These are phyloP conservation scores for Phengaris alcon DNA, from an alignment of 2,888 invertebrate species.

Conservation along the genomic window DNA sequence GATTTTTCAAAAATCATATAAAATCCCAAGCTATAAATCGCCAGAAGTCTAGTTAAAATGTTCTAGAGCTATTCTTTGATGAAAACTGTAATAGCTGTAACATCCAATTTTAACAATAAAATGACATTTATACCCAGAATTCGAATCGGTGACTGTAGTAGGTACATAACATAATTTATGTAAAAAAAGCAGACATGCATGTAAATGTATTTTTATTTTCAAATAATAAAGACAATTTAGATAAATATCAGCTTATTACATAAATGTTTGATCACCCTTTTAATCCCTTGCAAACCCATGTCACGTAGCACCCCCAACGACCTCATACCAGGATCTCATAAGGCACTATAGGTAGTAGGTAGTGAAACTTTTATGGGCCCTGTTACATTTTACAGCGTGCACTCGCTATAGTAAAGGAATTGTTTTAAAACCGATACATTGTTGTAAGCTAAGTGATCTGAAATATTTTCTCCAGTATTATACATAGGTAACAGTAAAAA, in stretches of 20 bases:
- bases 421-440: slow-evolving; percentile 17
- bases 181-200: no score
- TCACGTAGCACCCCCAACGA: slow-evolving; percentile 3
- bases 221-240: background rate
- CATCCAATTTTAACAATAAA: no score
- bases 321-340: slow-evolving; percentile 10
- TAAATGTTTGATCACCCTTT: background rate
- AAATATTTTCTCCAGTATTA: no score
- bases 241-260: background rate
- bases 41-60: no score
- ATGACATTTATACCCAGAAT: no score
- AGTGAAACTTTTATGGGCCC: slow-evolving; percentile 18
- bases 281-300: slow-evolving; percentile 1
- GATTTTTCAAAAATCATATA: no score
- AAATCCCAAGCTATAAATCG: no score
- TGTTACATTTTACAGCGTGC: slow-evolving; percentile 7
- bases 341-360: background rate
- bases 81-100: no score
- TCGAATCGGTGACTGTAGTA: no score
- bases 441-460: background rate
- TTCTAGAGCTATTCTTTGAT: no score
- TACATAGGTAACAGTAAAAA: no score
- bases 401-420: background rate
- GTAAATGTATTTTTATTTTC: background rate
- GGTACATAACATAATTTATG: no score